Evolutionary conservation across 2,797 vertebrate genomes (phyloP).

Genomic region (Crenuchus spilurus): DNA sequence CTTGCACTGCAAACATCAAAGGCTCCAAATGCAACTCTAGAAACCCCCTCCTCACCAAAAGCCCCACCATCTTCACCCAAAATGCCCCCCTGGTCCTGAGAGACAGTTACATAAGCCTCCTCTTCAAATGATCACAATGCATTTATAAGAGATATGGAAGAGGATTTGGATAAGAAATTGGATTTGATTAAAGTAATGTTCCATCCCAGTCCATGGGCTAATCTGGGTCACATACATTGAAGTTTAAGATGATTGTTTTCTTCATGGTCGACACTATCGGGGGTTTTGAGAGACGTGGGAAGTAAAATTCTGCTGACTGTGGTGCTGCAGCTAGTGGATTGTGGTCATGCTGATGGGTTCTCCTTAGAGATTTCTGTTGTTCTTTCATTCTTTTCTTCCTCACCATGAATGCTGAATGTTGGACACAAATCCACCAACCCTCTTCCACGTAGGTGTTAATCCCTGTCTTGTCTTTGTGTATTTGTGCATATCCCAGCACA

Average conservation of each 20-base stretch:
- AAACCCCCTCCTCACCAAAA: slow-evolving; percentile 50
- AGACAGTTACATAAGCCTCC: slow-evolving; percentile 70
- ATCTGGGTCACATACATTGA: slow-evolving; percentile 21
- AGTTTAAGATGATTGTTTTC: slow-evolving; percentile 2
- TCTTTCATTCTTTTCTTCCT: not conserved
- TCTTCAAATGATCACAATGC: slow-evolving; percentile 69
- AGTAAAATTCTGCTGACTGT: not conserved
- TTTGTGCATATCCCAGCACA: not conserved
- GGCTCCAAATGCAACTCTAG: not conserved
- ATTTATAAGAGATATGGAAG: slow-evolving; percentile 62
- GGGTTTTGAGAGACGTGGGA: not conserved
- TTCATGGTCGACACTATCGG: not conserved
- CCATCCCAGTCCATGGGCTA: not conserved
- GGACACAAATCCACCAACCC: not conserved
- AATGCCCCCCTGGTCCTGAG: slow-evolving; percentile 63
- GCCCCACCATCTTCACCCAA: slow-evolving; percentile 65
- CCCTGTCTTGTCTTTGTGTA: not conserved
- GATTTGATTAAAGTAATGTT: slow-evolving; percentile 23
- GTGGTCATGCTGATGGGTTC: not conserved
- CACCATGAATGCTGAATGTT: not conserved
- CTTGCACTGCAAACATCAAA: slow-evolving; percentile 28
- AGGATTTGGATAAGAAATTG: slow-evolving; percentile 45
- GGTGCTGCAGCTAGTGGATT: not conserved
- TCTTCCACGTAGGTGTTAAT: slow-evolving; percentile 4
- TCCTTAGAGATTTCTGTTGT: slow-evolving; percentile 1